phyloP scores from a whole-genome alignment of 1,140 invertebrate species.

The Alviniconcha marisindica region DNA sequence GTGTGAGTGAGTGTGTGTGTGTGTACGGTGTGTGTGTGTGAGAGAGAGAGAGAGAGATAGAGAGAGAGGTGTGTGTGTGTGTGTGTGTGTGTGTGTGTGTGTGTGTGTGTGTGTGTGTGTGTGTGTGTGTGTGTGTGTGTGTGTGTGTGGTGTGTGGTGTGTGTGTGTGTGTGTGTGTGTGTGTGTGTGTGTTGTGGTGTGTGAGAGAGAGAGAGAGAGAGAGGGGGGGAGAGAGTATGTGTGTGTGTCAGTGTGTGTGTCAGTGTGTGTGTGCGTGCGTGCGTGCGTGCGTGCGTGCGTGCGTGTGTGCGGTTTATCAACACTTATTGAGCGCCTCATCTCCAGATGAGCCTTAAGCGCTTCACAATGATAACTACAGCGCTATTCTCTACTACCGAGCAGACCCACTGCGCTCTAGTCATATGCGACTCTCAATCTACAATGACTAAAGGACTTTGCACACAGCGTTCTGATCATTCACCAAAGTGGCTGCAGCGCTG shows the following conservation, averaged over 20 bases:
- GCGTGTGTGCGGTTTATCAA: no score
- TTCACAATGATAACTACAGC: no score
- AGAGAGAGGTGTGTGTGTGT: constrained; percentile 15
- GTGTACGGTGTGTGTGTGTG: no score
- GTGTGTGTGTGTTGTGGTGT: not conserved
- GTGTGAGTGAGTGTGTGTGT: constrained; percentile 11
- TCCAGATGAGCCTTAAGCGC: no score
- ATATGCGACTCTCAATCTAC: no score
- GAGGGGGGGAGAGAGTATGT: not conserved
- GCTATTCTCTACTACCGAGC: no score
- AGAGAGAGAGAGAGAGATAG: no score
- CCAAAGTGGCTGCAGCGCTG: no score
- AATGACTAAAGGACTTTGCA: no score
- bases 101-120: constrained; percentile 24
- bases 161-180: constrained; percentile 21
- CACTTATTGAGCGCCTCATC: no score
- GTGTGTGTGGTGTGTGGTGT: not conserved
- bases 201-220: not conserved
- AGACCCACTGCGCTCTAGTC: no score
- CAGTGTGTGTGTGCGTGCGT: constrained; percentile 6
- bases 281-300: constrained; percentile 12
- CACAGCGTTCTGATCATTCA: no score
- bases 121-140: constrained; percentile 17
- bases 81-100: constrained; percentile 10
- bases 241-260: constrained; percentile 16